Base-by-base conservation (phyloP, 2,888 invertebrate genomes). In the Catocala sponsa region DNA sequence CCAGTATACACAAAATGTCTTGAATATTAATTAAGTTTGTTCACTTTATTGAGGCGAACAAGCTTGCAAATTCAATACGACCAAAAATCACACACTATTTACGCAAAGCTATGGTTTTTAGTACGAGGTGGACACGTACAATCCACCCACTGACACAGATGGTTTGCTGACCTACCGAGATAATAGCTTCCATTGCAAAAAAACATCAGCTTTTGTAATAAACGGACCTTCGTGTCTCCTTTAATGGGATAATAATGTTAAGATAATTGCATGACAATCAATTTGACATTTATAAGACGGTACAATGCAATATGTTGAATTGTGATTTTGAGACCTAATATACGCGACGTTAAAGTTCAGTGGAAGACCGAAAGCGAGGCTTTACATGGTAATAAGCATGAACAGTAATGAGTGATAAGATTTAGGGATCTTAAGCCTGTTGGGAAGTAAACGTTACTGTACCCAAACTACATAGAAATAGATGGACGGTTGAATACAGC, bases 161-260 rank as follows among this genome's bases (percentile, higher is more conserved):
- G 73, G 59, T 50, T 55, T 58, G 69, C 69, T 82, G 84, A 82
- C 82, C 82, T 70, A 71, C 56, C 72, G 61, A 74, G 72, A 65
- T 83, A 84, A 83, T 82, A 63, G 62, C 73, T 68, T 48, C 62
- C 60, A 80, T 74, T 75, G 75, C 78, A 81, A 77, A 76, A 79
- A 82, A 62, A 68, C 56, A 70, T 53, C 41, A 64, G 46, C 64
- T 73, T 71, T 66, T 66, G 68, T 72, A 76, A 70, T 54, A 43
- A 49, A 56, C 44, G 47, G 49, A 15, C 46, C 46, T 46, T 46
- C 25, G 44, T 46, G 57, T 68, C 25, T 59, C 7, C 38, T 46
- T 51, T 58, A 51, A 65, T 53, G 15, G 63, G 50, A 66, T 55
- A 64, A 70, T 54, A 44, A 55, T 57, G 25, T 25, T 25, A 25